Evolutionary conservation across 2,797 vertebrate genomes (phyloP), one percentile per base, ranked within the genome.

Genomic region (Lagorchestes hirsutus): DNA sequence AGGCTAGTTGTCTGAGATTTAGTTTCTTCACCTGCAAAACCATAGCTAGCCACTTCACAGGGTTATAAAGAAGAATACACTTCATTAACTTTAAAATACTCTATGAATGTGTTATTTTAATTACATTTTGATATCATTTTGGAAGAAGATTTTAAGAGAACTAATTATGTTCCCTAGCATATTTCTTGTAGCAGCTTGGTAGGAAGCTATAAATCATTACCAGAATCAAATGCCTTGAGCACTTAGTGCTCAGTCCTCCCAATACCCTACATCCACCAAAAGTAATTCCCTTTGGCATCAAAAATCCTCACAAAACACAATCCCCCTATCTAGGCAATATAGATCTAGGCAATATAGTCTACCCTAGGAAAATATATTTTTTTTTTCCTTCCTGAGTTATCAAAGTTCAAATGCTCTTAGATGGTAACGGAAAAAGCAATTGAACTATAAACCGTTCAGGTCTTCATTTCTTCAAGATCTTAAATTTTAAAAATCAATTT

Each of bases 381-480:
- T 82, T 54, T 91, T 67, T 87, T 34, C 91, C 34, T 94, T 93
- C 90, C 3, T 52, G 52, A 94, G 24, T 55, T 58, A 55, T 28
- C 13, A 95, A 59, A 94, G 34, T 34, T 82, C 92, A 11, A 8
- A 55, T 93, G 93, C 90, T 91, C 54, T 10, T 50, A 93, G 16
- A 87, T 90, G 1, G 40, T 58, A 91, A 28, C 24, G 55, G 54
- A 91, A 14, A 14, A 97, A 92, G 90, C 52, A 93, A 1, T 93
- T 91, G 92, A 95, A 93, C 90, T 91, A 31, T 95, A 95, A 97
- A 59, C 82, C 82, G 40, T 91, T 96, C 50, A 94, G 14, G 46
- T 46, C 67, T 74, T 74, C 0, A 40, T 82, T 82, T 46, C 27
- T 56, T 96, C 34, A 50, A 52, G 24, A 56, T 93, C 18, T 93